Conservation (phyloP, 2,797 vertebrate genomes). For the Novumbra hubbsi region DNA sequence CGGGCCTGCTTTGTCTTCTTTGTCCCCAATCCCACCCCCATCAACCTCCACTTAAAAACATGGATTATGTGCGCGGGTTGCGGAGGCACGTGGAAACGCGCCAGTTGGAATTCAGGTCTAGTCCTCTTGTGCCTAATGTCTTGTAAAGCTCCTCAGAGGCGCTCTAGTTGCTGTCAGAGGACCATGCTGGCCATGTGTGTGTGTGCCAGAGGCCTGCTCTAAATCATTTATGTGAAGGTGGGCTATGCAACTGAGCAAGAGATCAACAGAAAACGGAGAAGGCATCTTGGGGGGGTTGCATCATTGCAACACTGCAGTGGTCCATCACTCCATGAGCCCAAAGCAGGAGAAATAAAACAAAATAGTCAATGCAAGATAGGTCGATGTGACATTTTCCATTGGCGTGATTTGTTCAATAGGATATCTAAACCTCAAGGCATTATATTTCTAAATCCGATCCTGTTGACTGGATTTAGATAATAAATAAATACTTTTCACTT, state of each 20-base stretch:
- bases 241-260: background rate
- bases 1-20: background rate
- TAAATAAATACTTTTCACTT: constrained; percentile 27
- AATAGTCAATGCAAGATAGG: too few species aligned
- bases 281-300: background rate
- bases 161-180: background rate
- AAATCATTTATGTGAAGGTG: constrained; percentile 11
- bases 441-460: too few species aligned
- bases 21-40: background rate
- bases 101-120: background rate
- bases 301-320: constrained; percentile 1
- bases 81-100: background rate
- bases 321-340: background rate
- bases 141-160: background rate
- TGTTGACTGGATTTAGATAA: constrained; percentile 21
- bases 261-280: constrained; percentile 4
- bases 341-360: background rate
- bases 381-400: too few species aligned
- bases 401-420: too few species aligned
- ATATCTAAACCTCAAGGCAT: too few species aligned
- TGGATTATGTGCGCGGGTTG: background rate
- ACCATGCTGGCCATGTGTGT: background rate
- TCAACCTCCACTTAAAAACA: background rate
- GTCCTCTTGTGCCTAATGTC: background rate
- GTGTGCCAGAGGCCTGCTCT: background rate